A percentile compares a stretch with the other conserved stretches of the same genome.
phyloP scores from a whole-genome alignment of 2,797 vertebrate genomes.

The Macrochelys suwanniensis region DNA sequence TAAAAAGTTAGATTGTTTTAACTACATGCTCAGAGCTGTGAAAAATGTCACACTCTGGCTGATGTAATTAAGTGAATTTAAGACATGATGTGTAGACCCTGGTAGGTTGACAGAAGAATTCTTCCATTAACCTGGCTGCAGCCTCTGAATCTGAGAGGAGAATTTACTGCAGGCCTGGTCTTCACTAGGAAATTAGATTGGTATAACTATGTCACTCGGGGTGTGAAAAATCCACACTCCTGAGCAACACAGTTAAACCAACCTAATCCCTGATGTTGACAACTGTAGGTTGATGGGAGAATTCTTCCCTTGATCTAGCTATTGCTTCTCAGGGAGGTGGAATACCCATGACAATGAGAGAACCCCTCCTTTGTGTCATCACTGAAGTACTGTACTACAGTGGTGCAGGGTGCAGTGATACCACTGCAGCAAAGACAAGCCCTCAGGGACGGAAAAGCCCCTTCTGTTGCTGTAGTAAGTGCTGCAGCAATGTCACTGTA shows the following conservation, averaged over 20 bases:
- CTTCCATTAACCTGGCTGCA: not conserved
- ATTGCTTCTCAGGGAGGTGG: not conserved
- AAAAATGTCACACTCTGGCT: not conserved
- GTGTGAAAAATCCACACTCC: too few relatives aligned
- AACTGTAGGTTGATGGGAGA: not conserved
- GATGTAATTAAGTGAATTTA: not conserved
- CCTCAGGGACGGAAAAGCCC: not conserved
- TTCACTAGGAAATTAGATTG: not conserved
- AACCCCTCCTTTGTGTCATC: not conserved
- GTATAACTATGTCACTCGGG: not conserved
- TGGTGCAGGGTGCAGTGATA: not conserved
- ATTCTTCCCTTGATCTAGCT: not conserved
- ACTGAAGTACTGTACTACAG: not conserved
- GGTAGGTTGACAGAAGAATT: not conserved
- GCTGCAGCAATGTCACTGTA: not conserved
- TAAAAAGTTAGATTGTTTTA: not conserved
- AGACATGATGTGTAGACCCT: not conserved
- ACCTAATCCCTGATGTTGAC: not conserved
- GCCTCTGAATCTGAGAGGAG: not conserved
- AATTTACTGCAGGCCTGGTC: not conserved
- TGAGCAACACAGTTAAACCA: too few relatives aligned
- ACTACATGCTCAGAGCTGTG: not conserved
- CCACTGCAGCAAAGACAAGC: not conserved
- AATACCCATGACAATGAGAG: not conserved
- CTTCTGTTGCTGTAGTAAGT: not conserved